phyloP scores from a whole-genome alignment of 2,797 vertebrate genomes.

The Bucorvus abyssinicus region DNA sequence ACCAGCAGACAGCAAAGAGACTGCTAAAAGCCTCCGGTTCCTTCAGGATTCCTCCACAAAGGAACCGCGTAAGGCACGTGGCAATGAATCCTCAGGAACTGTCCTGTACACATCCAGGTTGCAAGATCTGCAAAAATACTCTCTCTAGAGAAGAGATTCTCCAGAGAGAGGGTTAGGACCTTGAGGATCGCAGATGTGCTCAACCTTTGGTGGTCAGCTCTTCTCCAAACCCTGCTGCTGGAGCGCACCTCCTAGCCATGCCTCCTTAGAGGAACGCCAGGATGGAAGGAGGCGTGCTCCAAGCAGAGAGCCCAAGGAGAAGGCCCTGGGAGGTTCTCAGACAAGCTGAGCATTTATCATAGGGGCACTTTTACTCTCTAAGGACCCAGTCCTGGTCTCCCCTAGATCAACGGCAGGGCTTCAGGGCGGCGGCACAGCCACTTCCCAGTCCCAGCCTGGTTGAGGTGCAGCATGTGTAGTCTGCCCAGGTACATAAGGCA shows the following conservation, averaged over 20 bases:
- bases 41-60: neutral
- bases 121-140: neutral
- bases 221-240: neutral
- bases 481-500: slow-evolving; percentile 24
- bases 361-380: neutral
- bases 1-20: neutral
- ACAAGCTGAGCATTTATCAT: neutral
- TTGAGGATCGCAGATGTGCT: neutral
- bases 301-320: neutral
- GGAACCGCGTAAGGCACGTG: neutral
- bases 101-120: neutral
- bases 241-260: neutral
- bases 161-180: neutral
- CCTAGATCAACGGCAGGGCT: neutral
- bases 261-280: neutral
- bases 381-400: neutral
- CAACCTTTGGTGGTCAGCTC: neutral
- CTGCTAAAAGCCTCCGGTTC: neutral
- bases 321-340: neutral
- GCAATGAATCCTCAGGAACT: neutral
- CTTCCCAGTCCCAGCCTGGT: neutral
- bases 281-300: neutral
- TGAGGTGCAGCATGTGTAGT: neutral
- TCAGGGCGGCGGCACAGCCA: neutral
- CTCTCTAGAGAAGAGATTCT: neutral